These are phyloP conservation scores for Jacana jacana DNA, from an alignment of 2,113 vertebrate genomes.

Conservation along the genomic window DNA sequence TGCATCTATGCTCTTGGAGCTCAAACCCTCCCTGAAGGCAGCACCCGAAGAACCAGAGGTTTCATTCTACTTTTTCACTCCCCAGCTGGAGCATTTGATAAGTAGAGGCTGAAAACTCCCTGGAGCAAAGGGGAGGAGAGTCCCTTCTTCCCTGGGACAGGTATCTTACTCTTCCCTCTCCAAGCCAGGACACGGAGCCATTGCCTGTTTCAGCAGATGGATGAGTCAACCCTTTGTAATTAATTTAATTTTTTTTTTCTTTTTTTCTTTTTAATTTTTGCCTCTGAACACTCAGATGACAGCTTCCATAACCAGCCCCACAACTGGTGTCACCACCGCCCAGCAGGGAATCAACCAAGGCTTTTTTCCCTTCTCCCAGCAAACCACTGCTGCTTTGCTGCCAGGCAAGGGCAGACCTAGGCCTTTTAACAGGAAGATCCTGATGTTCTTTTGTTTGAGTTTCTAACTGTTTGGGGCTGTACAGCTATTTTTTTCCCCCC, in stretches of 20 bases:
- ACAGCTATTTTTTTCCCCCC: neutral
- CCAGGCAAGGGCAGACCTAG: neutral
- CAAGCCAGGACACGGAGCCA: neutral
- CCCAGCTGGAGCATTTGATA: neutral
- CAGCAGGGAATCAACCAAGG: neutral
- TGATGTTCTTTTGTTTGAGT: conserved; percentile 53
- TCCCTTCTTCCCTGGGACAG: neutral
- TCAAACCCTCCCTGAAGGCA: neutral
- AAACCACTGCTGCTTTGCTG: neutral
- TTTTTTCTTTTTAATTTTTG: neutral
- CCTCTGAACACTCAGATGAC: neutral
- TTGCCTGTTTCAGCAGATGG: neutral
- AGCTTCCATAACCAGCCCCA: neutral
- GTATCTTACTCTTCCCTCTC: neutral
- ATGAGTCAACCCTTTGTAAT: neutral
- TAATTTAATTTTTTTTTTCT: neutral
- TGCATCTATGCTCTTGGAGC: neutral
- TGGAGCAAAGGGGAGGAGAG: neutral
- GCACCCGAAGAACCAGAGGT: neutral
- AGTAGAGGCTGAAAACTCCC: neutral
- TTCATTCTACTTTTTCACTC: neutral
- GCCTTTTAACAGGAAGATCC: conserved; percentile 2
- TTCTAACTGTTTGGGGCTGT: conserved; percentile 31
- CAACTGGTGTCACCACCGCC: neutral
- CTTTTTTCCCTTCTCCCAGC: neutral